Conservation (phyloP, 2,888 invertebrate species). For the Epirrhoe tristata region DNA sequence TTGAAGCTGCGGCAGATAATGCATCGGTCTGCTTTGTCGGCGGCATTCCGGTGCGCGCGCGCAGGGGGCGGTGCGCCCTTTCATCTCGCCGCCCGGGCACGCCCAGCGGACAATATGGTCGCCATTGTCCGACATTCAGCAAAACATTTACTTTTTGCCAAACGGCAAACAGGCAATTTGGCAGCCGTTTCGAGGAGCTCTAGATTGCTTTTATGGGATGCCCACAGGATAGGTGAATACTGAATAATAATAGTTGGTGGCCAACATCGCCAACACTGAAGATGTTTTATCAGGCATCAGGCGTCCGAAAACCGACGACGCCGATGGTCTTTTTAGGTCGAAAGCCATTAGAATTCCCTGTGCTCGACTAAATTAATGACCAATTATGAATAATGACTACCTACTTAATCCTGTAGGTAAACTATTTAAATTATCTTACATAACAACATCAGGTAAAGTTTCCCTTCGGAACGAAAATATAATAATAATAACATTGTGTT, state of each 20-base stretch:
- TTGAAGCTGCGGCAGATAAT: slow-evolving; percentile 28
- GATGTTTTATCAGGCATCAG: too few relatives aligned
- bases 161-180: slow-evolving; percentile 36
- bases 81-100: slow-evolving; percentile 31
- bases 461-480: too few relatives aligned
- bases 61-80: slow-evolving; percentile 28
- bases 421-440: too few relatives aligned
- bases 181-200: slow-evolving; percentile 23
- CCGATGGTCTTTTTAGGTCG: too few relatives aligned
- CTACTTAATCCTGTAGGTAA: too few relatives aligned
- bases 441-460: too few relatives aligned
- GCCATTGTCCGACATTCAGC: slow-evolving; percentile 42
- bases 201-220: slow-evolving; percentile 14
- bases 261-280: neutral
- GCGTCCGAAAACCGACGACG: too few relatives aligned
- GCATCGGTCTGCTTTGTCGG: slow-evolving; percentile 42
- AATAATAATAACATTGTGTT: too few relatives aligned
- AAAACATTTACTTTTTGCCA: slow-evolving; percentile 40
- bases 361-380: too few relatives aligned
- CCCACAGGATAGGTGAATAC: neutral
- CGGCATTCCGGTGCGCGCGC: slow-evolving; percentile 39
- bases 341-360: too few relatives aligned
- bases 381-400: too few relatives aligned
- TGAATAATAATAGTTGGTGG: neutral
- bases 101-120: slow-evolving; percentile 43